Conservation (phyloP, 2,113 vertebrate species). For the Panthera uncia region DNA sequence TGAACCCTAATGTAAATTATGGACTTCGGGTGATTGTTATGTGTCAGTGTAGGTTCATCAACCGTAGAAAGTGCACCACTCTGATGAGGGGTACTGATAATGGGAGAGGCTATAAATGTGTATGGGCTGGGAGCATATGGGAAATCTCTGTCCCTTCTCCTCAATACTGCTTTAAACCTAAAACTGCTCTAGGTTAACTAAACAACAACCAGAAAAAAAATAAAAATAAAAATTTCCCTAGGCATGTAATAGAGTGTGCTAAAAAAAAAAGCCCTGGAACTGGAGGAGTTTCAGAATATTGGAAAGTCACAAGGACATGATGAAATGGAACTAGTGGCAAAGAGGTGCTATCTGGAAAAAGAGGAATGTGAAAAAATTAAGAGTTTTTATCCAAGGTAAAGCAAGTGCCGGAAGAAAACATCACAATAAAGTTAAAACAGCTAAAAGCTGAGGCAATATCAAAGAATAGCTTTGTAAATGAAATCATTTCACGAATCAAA, state of each 20-base stretch:
- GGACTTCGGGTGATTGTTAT: too few relatives aligned
- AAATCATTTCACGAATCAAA: slow-evolving; percentile 87
- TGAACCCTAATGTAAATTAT: too few relatives aligned
- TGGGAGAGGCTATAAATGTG: too few relatives aligned
- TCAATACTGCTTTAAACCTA: too few relatives aligned
- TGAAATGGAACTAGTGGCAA: slow-evolving; percentile 88
- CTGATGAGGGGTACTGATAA: too few relatives aligned
- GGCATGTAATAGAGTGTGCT: slow-evolving; percentile 92
- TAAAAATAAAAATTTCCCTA: slow-evolving; percentile 87
- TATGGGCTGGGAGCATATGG: too few relatives aligned
- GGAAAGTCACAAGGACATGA: slow-evolving; percentile 76
- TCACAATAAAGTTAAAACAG: slow-evolving; percentile 87
- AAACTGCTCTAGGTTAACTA: too few relatives aligned
- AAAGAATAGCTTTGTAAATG: slow-evolving; percentile 91
- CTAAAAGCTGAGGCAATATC: slow-evolving; percentile 89
- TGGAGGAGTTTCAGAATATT: slow-evolving; percentile 96
- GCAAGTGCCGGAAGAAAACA: slow-evolving; percentile 89
- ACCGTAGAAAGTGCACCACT: too few relatives aligned
- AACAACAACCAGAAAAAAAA: too few relatives aligned
- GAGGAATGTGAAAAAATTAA: slow-evolving; percentile 94
- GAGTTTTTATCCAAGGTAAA: slow-evolving; percentile 93
- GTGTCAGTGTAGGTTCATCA: too few relatives aligned
- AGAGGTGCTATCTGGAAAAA: slow-evolving; percentile 90
- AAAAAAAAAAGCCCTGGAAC: slow-evolving; percentile 94
- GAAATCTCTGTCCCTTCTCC: too few relatives aligned